Conservation (phyloP, 2,888 invertebrate species). For the Drosophila yooni region DNA sequence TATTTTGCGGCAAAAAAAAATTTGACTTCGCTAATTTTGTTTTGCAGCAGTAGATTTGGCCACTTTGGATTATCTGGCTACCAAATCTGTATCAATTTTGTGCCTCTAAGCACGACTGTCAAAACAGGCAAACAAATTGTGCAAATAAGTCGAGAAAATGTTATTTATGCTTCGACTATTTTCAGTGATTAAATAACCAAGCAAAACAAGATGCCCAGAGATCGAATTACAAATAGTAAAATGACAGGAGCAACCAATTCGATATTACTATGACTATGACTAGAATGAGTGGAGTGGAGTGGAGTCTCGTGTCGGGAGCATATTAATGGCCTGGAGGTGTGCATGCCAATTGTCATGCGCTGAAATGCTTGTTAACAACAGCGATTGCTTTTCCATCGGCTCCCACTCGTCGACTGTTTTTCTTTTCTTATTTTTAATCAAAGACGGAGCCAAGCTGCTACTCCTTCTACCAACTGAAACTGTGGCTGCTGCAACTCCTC, state of each 20-base stretch:
- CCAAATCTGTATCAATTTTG: slow-evolving; percentile 48
- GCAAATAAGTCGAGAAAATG: slow-evolving; percentile 76
- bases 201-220: slow-evolving; percentile 40
- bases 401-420: slow-evolving; percentile 49
- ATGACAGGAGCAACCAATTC: slow-evolving; percentile 53
- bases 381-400: slow-evolving; percentile 66
- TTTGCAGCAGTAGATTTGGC: neutral
- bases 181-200: slow-evolving; percentile 70
- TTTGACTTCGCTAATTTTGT: neutral
- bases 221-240: slow-evolving; percentile 57
- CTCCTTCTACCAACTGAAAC: slow-evolving; percentile 16
- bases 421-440: slow-evolving; percentile 71
- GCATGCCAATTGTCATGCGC: slow-evolving; percentile 83
- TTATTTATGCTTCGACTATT: slow-evolving; percentile 71
- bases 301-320: slow-evolving; percentile 3
- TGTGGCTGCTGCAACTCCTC: slow-evolving; percentile 58
- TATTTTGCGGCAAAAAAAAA: neutral
- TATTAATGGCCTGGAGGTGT: slow-evolving; percentile 82
- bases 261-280: slow-evolving; percentile 1
- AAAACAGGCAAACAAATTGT: slow-evolving; percentile 81
- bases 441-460: slow-evolving; percentile 45
- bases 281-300: neutral
- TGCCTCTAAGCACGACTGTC: slow-evolving; percentile 72
- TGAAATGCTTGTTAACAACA: slow-evolving; percentile 83
- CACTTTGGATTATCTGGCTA: slow-evolving; percentile 34